Evolutionary conservation across 1,140 invertebrate genomes (phyloP), one percentile per base, ranked within the genome.

Genomic region (Polyergus mexicanus): DNA sequence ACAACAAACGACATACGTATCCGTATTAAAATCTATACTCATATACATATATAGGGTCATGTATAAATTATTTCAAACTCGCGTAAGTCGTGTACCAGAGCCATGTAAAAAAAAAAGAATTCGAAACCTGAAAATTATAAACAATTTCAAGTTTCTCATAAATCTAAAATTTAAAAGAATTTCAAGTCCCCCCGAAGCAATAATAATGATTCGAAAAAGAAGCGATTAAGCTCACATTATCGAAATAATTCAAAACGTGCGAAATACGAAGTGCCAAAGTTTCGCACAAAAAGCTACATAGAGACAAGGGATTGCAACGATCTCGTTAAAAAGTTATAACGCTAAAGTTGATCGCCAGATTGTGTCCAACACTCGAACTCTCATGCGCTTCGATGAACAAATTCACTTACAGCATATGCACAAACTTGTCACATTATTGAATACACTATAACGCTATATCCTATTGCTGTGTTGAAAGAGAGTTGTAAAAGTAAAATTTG

Each of bases 241-340:
- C 77, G 77, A 56, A 80, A 80, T 80, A 80, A 69, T 58, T 80
- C 35, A 69, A 80, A 80, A 8, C 41, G 47, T 54, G 32, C 63
- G 38, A 68, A 56, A 56, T 22, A 51, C 47, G 13, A 69, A 69
- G 28, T 41, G 32, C 19, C 77, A 69, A 80, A 69, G 77, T 80
- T 69, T 5, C 3, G 22, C 16, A 8, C 3, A 41, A 56, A 78
- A 68, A 58, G 2, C 13, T 63, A 72, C 54, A 63, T 84, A 85
- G 54, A 41, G 19, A 54, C 76, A 65, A 60, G 86, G 51, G 56
- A 72, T 47, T 51, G 51, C 51, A 68, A 56, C 56, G 25, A 74
- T 58, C 51, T 58, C 78, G 65, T 80, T 69, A 80, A 80, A 80
- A 80, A 80, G 63, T 80, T 80, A 69, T 80, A 80, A 60, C 16